phyloP scores from a whole-genome alignment of 2,888 invertebrate species.

The Drosophila borealis region DNA sequence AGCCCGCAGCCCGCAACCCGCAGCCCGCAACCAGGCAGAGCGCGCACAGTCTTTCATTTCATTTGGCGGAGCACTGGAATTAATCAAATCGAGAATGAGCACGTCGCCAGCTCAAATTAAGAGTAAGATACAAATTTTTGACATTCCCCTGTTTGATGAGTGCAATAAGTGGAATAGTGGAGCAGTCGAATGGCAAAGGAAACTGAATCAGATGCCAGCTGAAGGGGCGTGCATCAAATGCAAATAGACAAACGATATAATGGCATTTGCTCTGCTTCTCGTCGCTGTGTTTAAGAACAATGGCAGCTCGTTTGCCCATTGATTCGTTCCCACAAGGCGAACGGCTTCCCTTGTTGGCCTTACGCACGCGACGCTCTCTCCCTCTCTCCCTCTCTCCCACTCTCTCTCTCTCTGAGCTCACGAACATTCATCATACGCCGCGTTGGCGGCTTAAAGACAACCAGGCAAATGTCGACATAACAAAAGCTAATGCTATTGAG shows the following conservation, averaged over 20 bases:
- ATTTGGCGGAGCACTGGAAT: constrained; percentile 57
- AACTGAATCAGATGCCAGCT: not conserved
- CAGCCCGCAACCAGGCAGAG: not conserved
- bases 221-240: constrained; percentile 10
- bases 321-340: constrained; percentile 1
- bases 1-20: not conserved
- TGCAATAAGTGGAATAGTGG: not conserved
- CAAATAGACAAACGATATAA: constrained; percentile 24
- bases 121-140: constrained; percentile 16
- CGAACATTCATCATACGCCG: constrained; percentile 24
- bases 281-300: not conserved
- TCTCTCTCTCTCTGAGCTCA: not conserved
- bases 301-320: constrained; percentile 28
- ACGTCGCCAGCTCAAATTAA: constrained; percentile 25
- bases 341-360: not conserved
- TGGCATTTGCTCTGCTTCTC: constrained; percentile 6
- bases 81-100: constrained; percentile 57
- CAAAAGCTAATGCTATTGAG: not conserved
- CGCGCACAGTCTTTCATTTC: constrained; percentile 45
- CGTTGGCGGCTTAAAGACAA: constrained; percentile 1
- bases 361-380: not conserved
- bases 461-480: constrained; percentile 8
- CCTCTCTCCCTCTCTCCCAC: too few species aligned
- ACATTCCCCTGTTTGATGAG: constrained; percentile 4
- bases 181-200: not conserved